Base-by-base conservation (phyloP, 1,140 invertebrate genomes). In the Popillia japonica region DNA sequence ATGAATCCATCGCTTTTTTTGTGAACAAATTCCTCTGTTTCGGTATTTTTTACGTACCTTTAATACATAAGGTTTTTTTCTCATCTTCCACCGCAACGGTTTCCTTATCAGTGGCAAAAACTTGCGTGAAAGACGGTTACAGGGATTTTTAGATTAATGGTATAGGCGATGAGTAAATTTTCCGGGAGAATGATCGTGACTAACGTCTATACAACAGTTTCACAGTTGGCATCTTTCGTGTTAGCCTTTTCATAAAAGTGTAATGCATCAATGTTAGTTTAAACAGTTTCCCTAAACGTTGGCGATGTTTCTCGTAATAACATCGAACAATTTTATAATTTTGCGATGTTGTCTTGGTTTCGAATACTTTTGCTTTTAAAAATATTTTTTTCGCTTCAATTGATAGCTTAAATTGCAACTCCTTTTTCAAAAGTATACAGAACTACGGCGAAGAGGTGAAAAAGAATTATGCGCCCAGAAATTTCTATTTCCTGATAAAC, bases 81-180 rank as follows among this genome's bases (percentile, higher is more conserved):
- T n/a, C 6, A 55, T n/a, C 11, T 55, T 55, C 14, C 48, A 17
- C 48, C 48, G 48, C 6, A 17, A 17, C 11, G 17, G 17, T 7
- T 55, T 55, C 48, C 48, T 55, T 55, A 55, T 55, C 48, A n/a
- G 14, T 55, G 17, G 48, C 48, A 55, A 55, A n/a, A 55, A 55
- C 6, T n/a, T 55, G 17, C 48, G 48, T 55, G 48, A 55, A 55
- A 55, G 48, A 17, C 14, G 48, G 48, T 55, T 55, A 17, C 48
- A 0, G 48, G 48, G 6, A 20, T n/a, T 55, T 55, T 55, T 55
- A 55, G 48, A 55, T 55, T 55, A 55, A 55, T 55, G 48, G 17
- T 55, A 17, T 17, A n/a, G 17, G 48, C 48, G 11, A 55, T 55
- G 11, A n/a, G 48, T 55, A 17, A 55, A 55, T 55, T 55, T 55